These are phyloP conservation scores for Cotesia congregata DNA, from an alignment of 2,888 invertebrate species.

Conservation along the genomic window DNA sequence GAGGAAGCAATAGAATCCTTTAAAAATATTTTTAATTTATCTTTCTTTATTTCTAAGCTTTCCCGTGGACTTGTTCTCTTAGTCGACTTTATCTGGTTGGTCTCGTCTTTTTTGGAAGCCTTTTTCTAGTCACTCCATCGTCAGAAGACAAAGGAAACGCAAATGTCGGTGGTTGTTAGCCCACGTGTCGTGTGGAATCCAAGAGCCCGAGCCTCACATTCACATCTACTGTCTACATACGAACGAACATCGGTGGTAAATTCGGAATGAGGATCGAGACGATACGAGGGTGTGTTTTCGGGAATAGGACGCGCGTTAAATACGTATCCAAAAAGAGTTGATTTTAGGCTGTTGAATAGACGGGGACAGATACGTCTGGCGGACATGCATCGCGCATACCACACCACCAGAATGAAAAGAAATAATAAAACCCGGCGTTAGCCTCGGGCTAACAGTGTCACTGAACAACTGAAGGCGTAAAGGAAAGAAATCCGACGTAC, in stretches of 20 bases:
- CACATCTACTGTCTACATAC: constrained; percentile 27
- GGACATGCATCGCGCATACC: constrained; percentile 45
- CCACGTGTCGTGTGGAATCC: constrained; percentile 54
- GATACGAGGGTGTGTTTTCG: constrained; percentile 12
- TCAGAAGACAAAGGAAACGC: constrained; percentile 46
- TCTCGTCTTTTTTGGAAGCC: constrained; percentile 32
- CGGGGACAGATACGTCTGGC: constrained; percentile 39
- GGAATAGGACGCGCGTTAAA: constrained; percentile 50
- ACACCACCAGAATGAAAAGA: constrained; percentile 53
- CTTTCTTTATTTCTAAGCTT: constrained; percentile 26
- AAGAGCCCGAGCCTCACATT: constrained; percentile 49
- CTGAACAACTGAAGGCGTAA: constrained; percentile 40
- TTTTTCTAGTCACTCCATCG: constrained; percentile 41
- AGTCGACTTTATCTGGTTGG: constrained; percentile 31
- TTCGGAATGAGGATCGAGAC: constrained; percentile 35
- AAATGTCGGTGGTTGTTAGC: constrained; percentile 42
- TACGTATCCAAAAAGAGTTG: constrained; percentile 44
- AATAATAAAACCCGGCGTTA: constrained; percentile 67
- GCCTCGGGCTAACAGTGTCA: constrained; percentile 67
- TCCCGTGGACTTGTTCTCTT: constrained; percentile 40
- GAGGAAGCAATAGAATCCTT: constrained; percentile 42
- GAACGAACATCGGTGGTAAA: constrained; percentile 38
- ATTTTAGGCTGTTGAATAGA: constrained; percentile 36
- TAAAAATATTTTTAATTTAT: constrained; percentile 38
- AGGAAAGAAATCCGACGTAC: constrained; percentile 20